Evolutionary conservation across 2,113 vertebrate species (phyloP), one percentile per base, ranked within the genome.

Genomic region (Oxyruncus cristatus): DNA sequence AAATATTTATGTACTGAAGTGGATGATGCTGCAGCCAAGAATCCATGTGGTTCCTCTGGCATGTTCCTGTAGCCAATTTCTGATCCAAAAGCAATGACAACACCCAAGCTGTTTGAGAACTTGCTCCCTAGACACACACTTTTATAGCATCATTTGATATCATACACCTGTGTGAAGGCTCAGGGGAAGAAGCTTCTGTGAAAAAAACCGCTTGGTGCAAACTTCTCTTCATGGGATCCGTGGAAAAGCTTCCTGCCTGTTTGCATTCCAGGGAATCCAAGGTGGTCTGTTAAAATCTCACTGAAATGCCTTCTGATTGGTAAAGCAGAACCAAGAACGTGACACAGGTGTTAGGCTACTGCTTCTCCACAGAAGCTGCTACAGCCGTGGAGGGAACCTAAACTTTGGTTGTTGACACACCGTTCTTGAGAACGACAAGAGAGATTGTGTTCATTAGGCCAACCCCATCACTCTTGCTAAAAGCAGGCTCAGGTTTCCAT

Each of bases 401-500:
- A 73, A 73, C 79, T 65, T 84, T 46, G 28, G 61, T 42, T 93
- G 87, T 84, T 92, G 92, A 91, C 90, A 76, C 82, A 47, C 50
- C 22, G 72, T 74, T 89, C 84, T 79, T 5, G 28, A 74, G 81
- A 77, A 59, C 3, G 8, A 93, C 93, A 77, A 46, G 63, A 71
- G 91, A 73, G 88, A 78, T 84, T 95, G 91, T 93, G 89, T 92
- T 93, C 95, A 66, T 93, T 89, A 71, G 80, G 79, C 94, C 88
- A 89, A 47, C 47, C 75, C 56, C 96, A 82, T 94, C 91, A 21
- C 77, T 94, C 93, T 91, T 94, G 93, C 88, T 96, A 96, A 96
- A 96, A 95, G 92, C 61, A 61, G 89, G 73, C 93, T 95, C 82
- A 18, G 88, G 90, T 94, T 96, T 97, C 94, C 93, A 89, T 77